phyloP scores from a whole-genome alignment of 1,140 invertebrate species.

The Drosophila nannoptera region DNA sequence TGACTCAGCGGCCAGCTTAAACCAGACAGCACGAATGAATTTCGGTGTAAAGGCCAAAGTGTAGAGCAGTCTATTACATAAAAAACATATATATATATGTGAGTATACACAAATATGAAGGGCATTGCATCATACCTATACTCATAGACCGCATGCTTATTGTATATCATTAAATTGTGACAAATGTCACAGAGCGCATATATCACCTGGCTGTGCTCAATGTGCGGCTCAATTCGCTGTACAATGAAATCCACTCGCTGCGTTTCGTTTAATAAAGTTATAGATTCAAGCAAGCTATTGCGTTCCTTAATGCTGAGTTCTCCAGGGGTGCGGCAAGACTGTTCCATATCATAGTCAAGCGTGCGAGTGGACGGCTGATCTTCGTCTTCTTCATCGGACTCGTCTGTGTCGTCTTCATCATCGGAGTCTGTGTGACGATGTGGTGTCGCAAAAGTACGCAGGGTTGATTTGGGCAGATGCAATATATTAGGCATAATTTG shows the following conservation, averaged over 20 bases:
- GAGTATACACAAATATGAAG: too few species aligned
- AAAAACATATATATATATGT: constrained; percentile 35
- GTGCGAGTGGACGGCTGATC: constrained; percentile 61
- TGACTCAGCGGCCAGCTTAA: constrained; percentile 81
- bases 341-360: constrained; percentile 60
- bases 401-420: constrained; percentile 80
- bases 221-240: constrained; percentile 81
- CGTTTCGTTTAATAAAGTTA: constrained; percentile 84
- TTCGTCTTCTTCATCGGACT: constrained; percentile 79
- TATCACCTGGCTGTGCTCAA: constrained; percentile 81
- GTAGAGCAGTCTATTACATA: constrained; percentile 85
- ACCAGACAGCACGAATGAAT: constrained; percentile 91
- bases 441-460: constrained; percentile 55
- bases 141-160: constrained; percentile 87
- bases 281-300: constrained; percentile 80
- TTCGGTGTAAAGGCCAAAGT: constrained; percentile 90
- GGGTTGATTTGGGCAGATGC: constrained; percentile 67
- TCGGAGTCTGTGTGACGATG: constrained; percentile 80
- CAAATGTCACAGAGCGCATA: constrained; percentile 87
- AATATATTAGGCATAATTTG: constrained; percentile 79
- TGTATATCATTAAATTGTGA: constrained; percentile 87
- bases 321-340: constrained; percentile 52
- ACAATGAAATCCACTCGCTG: constrained; percentile 83
- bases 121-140: constrained; percentile 80
- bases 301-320: constrained; percentile 79